Evolutionary conservation across 2,888 invertebrate species (phyloP), one percentile per base, ranked within the genome.

Genomic region (Polydrusus tereticollis): DNA sequence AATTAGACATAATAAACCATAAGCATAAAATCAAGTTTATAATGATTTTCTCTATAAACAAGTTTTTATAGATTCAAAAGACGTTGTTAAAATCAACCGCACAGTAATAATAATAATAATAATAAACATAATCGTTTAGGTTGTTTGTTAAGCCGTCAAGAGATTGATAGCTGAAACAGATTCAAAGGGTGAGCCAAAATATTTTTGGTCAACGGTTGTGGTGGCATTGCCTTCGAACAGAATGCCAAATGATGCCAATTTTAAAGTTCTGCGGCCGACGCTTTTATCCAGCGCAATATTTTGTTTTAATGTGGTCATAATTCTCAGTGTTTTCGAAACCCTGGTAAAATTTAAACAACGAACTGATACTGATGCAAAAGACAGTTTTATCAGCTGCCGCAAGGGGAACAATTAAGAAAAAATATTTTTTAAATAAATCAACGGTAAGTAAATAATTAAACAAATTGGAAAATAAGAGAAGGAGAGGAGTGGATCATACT

Each of bases 201-300:
- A 68, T 68, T 68, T 72, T 62, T 67, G 72, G 72, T 72, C 67
- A 72, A 63, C 58, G 63, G 52, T 71, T 72, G 66, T 59, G 66
- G 59, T 36, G 66, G 59, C 29, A 38, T 55, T 43, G 71, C 60
- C 55, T 41, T 59, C 41, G 66, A 60, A 66, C 29, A 60, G 71
- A 68, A 68, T 68, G 67, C 67, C 67, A 63, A 72, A 72, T 66
- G 67, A 68, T 72, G 67, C 57, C 63, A 68, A 68, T 72, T 72
- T 72, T 67, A 67, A 67, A 72, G 68, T 72, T 63, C 58, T 58
- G 63, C 63, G 67, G 67, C 63, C 21, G n/a, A n/a, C n/a, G 45
- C 63, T 60, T 62, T 68, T 65, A 67, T 60, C 55, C 67, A 29
- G 33, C 26, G 58, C 63, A 55, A 67, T 68, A 68, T 72, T 72